Percentiles rank a stretch among this genome's conserved stretches.
phyloP scores from a whole-genome alignment of 2,113 vertebrate species.

The Thinocorus orbignyianus region DNA sequence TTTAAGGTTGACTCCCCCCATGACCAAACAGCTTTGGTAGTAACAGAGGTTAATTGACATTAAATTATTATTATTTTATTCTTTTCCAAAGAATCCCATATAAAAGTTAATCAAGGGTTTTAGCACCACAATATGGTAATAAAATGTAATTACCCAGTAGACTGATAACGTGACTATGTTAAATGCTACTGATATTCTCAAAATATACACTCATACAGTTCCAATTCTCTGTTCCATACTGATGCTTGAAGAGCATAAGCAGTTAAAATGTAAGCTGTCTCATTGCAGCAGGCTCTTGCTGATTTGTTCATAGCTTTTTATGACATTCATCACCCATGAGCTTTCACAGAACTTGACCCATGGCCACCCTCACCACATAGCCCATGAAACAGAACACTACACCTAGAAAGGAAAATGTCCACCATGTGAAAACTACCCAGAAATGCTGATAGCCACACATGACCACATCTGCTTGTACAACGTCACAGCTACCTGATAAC shows the following conservation, averaged over 20 bases:
- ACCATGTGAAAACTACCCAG: neutral
- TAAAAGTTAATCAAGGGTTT: neutral
- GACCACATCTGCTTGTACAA: neutral
- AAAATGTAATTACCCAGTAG: neutral
- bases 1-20: neutral
- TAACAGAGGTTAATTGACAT: neutral
- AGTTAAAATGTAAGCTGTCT: neutral
- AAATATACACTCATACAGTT: neutral
- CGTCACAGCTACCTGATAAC: neutral
- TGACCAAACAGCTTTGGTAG: neutral
- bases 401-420: neutral
- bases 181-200: neutral
- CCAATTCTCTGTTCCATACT: neutral
- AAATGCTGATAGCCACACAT: neutral
- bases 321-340: rapidly evolving
- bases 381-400: neutral
- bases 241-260: neutral
- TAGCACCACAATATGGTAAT: neutral
- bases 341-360: rapidly evolving
- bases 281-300: neutral
- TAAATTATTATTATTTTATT: neutral
- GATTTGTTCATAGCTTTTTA: neutral
- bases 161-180: neutral
- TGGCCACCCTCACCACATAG: rapidly evolving
- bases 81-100: neutral